These are phyloP conservation scores for Clupea harengus DNA, from an alignment of 2,113 vertebrate genomes.

Conservation along the genomic window DNA sequence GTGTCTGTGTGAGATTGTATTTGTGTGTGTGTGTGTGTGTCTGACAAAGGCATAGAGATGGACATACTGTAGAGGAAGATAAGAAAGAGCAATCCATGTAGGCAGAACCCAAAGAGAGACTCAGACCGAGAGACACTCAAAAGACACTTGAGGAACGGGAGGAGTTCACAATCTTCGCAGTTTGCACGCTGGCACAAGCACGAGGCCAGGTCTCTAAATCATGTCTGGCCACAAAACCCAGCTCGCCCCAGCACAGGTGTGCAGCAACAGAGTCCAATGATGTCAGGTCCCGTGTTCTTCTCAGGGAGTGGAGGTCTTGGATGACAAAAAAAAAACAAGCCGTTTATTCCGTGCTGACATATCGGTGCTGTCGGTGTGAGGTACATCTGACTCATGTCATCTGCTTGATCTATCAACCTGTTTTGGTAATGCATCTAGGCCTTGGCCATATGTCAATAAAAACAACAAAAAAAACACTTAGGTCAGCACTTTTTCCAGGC, in stretches of 20 bases:
- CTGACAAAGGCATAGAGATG: not conserved
- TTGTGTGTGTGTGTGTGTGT: conserved; percentile 13
- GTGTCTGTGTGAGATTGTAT: not conserved
- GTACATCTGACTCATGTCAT: conserved; percentile 13
- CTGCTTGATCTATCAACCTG: conserved; percentile 8
- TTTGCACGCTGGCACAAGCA: not conserved
- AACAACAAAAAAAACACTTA: not conserved
- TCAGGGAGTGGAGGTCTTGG: conserved; percentile 1
- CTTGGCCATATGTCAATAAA: not conserved
- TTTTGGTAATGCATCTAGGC: conserved; percentile 1
- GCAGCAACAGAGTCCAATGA: not conserved
- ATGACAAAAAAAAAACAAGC: not conserved
- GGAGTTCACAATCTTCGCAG: not conserved
- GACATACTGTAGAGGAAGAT: not conserved
- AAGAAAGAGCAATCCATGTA: not conserved
- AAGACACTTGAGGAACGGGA: not conserved
- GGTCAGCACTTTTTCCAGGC: conserved; percentile 3
- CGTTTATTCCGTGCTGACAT: conserved; percentile 3
- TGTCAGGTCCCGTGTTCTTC: not conserved
- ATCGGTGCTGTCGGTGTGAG: not conserved
- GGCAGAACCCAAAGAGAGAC: not conserved
- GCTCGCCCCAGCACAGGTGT: not conserved
- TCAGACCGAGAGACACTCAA: not conserved
- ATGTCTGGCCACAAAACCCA: not conserved
- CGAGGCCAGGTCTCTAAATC: not conserved